Evolutionary conservation across 2,888 invertebrate genomes (phyloP), one percentile per base, ranked within the genome.

Genomic region (Hecatera dysodea): DNA sequence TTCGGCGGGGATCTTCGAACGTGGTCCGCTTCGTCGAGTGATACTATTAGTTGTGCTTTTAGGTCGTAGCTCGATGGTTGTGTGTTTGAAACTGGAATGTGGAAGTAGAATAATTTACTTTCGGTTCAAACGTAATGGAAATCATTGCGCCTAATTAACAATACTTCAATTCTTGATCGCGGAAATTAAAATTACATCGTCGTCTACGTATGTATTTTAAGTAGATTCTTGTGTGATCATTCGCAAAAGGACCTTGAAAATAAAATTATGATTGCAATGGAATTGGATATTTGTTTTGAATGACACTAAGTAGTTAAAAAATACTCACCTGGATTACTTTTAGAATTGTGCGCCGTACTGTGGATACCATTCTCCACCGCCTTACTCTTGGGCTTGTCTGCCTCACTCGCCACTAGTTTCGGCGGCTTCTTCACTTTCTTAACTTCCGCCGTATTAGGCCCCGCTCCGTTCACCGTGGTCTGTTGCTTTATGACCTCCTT

Each of bases 21-120:
- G 72, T 83, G 78, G 78, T 96, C 96, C 0, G 93, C 85, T 81
- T 96, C 95, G 89, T 96, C 95, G 1, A 96, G 87, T 0, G 95
- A 90, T 3, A 96, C 96, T 1, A 96, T 87, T 33, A 96, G 89
- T 76, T 96, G 95, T 33, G 94, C 92, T 87, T 95, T 95, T 12
- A 93, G 75, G 22, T 95, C 95, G 90, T 93, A 92, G 74, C 85
- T 91, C 56, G 84, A 46, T 53, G 89, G 85, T 56, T 91, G 90
- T 64, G 87, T 67, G 62, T 81, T 88, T 55, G 89, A 77, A 55
- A 82, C 90, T 88, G 89, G 56, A 75, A 75, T 52, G 11, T 29
- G 1, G 7, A 36, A 56, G 22, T n/a, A 29, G 0, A 50, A 52
- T 24, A 3, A 19, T 12, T 48, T 19, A 19, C 11, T 48, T 50